These are phyloP conservation scores for Entomyzon cyanotis DNA, from an alignment of 2,113 vertebrate genomes.

Conservation along the genomic window DNA sequence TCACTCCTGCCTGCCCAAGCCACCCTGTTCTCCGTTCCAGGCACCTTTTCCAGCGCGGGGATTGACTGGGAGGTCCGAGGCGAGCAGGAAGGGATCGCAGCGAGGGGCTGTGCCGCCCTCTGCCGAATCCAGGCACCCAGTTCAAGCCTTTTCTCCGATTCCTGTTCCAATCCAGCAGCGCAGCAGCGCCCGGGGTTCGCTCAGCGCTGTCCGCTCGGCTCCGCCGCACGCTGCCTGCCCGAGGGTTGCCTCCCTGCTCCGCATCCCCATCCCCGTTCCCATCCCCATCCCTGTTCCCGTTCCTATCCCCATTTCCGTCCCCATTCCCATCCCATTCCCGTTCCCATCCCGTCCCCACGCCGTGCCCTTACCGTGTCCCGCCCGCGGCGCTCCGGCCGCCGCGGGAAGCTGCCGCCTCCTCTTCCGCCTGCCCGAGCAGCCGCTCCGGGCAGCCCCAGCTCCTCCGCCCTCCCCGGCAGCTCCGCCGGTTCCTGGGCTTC, in stretches of 20 bases:
- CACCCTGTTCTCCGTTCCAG: fast-evolving
- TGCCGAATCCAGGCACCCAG: fast-evolving
- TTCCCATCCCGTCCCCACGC: not conserved
- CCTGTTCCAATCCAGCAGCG: fast-evolving
- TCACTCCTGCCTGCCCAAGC: fast-evolving
- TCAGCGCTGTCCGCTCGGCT: not conserved
- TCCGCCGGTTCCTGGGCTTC: not conserved
- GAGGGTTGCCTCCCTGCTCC: not conserved
- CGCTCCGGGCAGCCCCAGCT: not conserved
- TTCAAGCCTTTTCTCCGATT: fast-evolving
- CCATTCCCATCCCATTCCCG: not conserved
- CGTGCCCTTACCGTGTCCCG: not conserved
- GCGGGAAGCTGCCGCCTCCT: not conserved
- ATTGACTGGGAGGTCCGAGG: fast-evolving
- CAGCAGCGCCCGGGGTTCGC: not conserved
- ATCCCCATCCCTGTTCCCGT: not conserved
- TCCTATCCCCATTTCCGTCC: not conserved
- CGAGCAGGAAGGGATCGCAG: not conserved
- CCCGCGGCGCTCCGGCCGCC: not conserved
- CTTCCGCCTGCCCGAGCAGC: not conserved
- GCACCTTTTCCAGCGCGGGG: not conserved
- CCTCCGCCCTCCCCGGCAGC: not conserved
- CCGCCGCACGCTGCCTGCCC: fast-evolving
- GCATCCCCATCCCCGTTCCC: not conserved
- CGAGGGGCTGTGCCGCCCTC: not conserved